Base-by-base conservation (phyloP, 2,113 vertebrate species). In the Lepus europaeus region DNA sequence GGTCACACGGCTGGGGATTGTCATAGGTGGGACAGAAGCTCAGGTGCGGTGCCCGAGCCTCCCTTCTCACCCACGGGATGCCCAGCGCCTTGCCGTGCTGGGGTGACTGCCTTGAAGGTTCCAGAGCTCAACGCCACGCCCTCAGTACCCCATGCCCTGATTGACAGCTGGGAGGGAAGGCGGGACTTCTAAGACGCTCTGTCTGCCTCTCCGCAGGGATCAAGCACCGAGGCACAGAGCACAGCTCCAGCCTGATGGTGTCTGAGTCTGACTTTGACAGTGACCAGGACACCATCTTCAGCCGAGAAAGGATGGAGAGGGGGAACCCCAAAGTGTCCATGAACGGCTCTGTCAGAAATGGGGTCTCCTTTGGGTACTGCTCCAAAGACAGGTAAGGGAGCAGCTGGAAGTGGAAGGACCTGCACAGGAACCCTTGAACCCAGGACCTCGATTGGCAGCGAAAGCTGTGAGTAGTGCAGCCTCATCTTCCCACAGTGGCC, bases 241-340 rank as follows among this genome's bases (percentile, higher is more conserved):
- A 99, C 98, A 99, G 99, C 98, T 99, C 99, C 97, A 99, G 99
- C 97, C 98, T 99, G 91, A 99, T 99, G 99, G 99, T 99, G 96
- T 99, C 99, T 0, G 99, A 99, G 94, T 99, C 99, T 0, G 99
- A 99, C 97, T 98, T 99, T 95, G 99, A 99, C 97, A 99, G 99
- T 23, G 99, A 99, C 91, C 99, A 99, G 98, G 99, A 99, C 97
- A 98, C 98, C 49, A 98, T 99, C 96, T 99, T 99, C 98, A 99
- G 98, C 97, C 98, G 98, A 76, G 99, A 98, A 85, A 98, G 98
- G 80, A 96, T 97, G 20, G 98, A 98, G 93, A 98, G 98, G 93
- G 98, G 98, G 94, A 98, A 97, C 73, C 85, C 97, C 1, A 98
- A 98, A 95, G 98, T 97, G 90, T 97, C 98, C 77, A 63, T 95